These are phyloP conservation scores for Oxyruncus cristatus DNA, from an alignment of 2,113 vertebrate species.

Conservation along the genomic window DNA sequence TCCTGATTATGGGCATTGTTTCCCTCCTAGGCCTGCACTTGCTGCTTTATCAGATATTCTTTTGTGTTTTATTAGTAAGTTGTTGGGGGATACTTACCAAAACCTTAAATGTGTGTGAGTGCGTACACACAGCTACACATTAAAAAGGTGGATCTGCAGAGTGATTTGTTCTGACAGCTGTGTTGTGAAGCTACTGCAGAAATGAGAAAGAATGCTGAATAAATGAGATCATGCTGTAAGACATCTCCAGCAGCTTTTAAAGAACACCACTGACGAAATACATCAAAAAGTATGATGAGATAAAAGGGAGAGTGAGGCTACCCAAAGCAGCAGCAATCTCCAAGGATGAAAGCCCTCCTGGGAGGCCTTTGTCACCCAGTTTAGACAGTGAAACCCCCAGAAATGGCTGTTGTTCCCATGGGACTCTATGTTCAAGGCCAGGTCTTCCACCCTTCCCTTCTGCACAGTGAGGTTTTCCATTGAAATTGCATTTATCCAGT, in stretches of 20 bases:
- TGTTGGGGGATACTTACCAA: background rate
- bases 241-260: background rate
- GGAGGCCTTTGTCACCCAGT: background rate
- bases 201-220: background rate
- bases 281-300: background rate
- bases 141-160: background rate
- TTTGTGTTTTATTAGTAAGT: background rate
- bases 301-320: background rate
- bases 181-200: background rate
- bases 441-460: background rate
- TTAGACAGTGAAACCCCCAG: background rate
- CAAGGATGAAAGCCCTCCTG: background rate
- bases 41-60: background rate
- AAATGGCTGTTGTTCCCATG: background rate
- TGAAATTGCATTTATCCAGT: background rate
- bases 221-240: background rate
- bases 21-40: background rate
- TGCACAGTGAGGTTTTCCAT: background rate
- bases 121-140: too few relatives aligned
- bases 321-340: background rate
- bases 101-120: background rate
- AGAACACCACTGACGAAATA: background rate
- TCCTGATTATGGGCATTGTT: background rate
- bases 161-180: background rate
- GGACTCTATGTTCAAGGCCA: background rate